Evolutionary conservation across 2,797 vertebrate genomes (phyloP).

Genomic region (Sebastes hubbsi): DNA sequence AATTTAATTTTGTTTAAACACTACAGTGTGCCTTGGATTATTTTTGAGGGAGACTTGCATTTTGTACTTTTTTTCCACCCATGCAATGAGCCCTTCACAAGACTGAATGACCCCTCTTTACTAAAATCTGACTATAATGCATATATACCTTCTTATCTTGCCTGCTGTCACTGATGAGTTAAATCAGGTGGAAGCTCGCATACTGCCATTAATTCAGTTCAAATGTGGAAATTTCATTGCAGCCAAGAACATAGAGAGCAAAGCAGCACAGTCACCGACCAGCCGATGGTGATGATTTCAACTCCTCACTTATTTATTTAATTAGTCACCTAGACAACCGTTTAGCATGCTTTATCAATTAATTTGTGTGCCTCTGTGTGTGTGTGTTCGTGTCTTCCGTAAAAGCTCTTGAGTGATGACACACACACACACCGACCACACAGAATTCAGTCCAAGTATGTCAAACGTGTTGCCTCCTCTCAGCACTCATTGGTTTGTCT

Average conservation of each 20-base stretch:
- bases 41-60: too few species aligned
- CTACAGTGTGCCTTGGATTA: too few species aligned
- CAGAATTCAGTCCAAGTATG: constrained; percentile 47
- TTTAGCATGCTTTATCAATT: constrained; percentile 36
- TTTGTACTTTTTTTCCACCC: too few species aligned
- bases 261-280: not conserved
- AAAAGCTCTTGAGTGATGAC: constrained; percentile 35
- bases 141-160: not conserved
- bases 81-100: too few species aligned
- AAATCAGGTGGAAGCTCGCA: not conserved
- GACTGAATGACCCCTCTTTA: too few species aligned
- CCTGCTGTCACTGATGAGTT: not conserved
- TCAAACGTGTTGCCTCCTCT: constrained; percentile 41
- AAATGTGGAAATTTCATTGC: not conserved
- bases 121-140: too few species aligned
- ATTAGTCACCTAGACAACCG: constrained; percentile 58
- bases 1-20: too few species aligned
- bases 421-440: not conserved
- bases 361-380: constrained; percentile 31
- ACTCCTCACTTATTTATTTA: constrained; percentile 7
- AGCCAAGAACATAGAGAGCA: not conserved
- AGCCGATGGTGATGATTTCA: not conserved
- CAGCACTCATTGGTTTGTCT: constrained; percentile 59
- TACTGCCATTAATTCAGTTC: not conserved
- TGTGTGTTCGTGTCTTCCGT: constrained; percentile 12